A percentile compares a stretch with the other conserved stretches of the same genome.
Conservation (phyloP, 2,113 vertebrate genomes). For the Motacilla alba region DNA sequence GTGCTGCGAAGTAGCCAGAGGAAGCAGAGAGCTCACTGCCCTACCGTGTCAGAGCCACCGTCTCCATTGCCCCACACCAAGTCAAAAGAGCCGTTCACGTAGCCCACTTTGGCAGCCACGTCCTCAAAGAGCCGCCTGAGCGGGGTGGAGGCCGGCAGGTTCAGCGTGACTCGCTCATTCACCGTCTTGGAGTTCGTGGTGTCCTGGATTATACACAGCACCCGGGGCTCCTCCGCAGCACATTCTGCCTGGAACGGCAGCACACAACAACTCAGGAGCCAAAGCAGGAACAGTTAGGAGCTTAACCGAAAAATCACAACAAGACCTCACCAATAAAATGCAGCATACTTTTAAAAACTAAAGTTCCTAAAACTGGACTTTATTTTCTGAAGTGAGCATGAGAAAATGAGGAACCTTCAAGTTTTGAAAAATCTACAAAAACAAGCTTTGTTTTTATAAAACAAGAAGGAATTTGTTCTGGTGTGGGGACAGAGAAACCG, state of each 20-base stretch:
- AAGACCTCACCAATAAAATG: not conserved
- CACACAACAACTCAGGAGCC: not conserved
- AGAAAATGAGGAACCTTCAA: not conserved
- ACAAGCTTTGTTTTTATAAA: not conserved
- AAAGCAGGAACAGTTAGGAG: not conserved
- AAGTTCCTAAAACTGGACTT: not conserved
- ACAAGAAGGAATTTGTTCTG: not conserved
- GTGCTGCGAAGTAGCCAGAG: rapidly evolving
- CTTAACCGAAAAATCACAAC: not conserved
- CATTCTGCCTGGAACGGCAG: conserved; percentile 86
- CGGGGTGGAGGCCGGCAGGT: conserved; percentile 92
- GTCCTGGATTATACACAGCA: conserved; percentile 97
- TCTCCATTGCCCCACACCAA: conserved; percentile 84
- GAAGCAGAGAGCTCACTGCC: not conserved
- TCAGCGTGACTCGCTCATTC: conserved; percentile 89
- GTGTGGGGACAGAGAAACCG: not conserved
- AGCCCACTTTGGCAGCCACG: conserved; percentile 92
- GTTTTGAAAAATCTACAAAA: not conserved
- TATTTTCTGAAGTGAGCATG: not conserved
- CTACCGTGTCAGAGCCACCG: conserved; percentile 77
- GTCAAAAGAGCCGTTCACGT: conserved; percentile 88
- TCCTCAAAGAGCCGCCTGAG: conserved; percentile 87
- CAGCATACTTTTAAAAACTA: not conserved
- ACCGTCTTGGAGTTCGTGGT: conserved; percentile 90
- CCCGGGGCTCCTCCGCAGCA: conserved; percentile 94